Evolutionary conservation across 2,888 invertebrate genomes (phyloP), one percentile per base, ranked within the genome.

Genomic region (Nemurella pictetii): DNA sequence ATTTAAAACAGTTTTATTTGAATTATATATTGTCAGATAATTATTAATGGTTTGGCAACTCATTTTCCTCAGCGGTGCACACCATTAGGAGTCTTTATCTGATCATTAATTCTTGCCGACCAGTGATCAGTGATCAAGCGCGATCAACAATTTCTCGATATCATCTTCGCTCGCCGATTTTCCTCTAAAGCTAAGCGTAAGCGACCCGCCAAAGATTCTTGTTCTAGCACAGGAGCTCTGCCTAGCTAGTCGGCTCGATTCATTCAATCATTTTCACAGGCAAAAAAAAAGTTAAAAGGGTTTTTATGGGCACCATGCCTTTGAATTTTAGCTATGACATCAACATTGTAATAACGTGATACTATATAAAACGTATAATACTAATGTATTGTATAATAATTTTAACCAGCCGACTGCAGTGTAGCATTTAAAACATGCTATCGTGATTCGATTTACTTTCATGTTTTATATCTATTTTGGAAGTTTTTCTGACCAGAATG

Each of bases 401-500:
- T 28, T 27, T 28, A 9, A 28, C 27, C 0, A 75, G 75, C n/a
- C 26, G 75, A 27, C 75, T n/a, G n/a, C n/a, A 75, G 75, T 20
- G 75, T 26, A 75, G 27, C 28, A 75, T 15, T 25, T 75, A 75
- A 75, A 75, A 75, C 7, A 81, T 35, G 35, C 36, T 32, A 36
- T 36, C 35, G 35, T 35, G 80, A 81, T 35, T 81, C 35, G 35
- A 81, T 81, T 81, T 81, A 15, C 32, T 81, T 81, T 36, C 35
- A 35, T 81, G 28, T 81, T 81, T 35, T 81, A 30, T 20, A 20
- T 35, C 35, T 81, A 81, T 81, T 35, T 81, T 26, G 15, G 26
- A 27, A 28, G 75, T 26, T 75, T 12, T 27, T 75, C 26, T 75
- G 7, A 27, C 7, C 55, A 27, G 75, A 75, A 26, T 28, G n/a